Base-by-base conservation (phyloP, 2,888 invertebrate genomes). In the Tetragnatha montana region DNA sequence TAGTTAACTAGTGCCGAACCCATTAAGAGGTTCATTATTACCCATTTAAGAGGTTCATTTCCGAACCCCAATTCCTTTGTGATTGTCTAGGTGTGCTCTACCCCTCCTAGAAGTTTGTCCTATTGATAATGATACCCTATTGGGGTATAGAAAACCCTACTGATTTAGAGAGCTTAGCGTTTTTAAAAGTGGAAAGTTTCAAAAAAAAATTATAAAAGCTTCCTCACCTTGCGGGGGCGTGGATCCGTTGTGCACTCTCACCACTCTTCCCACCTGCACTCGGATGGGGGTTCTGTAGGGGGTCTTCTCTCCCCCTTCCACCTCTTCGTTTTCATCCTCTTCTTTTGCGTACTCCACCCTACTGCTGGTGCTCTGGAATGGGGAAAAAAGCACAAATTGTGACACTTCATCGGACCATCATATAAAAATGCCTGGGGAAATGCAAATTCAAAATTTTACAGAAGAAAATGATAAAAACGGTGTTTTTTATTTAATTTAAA, bases 201-300 rank as follows among this genome's bases (percentile, higher is more conserved):
- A 60, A 60, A 12, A 12, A 3, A 60, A 60, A 60, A 60, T 12
- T 60, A 60, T 2, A n/a, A 51, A 60, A 60, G 6, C 60, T 12
- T 14, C 8, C 60, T 60, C 51, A 88, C 87, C 76, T 82, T 76
- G n/a, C 12, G 60, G 47, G 21, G 74, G 74, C 17, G 60, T 21
- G 12, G 79, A 73, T 81, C 87, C 88, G 47, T 88, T 82, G 35
- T 87, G 89, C 8, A 90, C 85, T 10, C 91, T 50, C 7, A 88
- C 90, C 1, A 90, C 91, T 19, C 87, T 69, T 51, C 90, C 90
- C 1, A 83, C 87, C 74, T 90, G 90, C 14, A 88, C 88, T 49
- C 91, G 76, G 21, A 91, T 76, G 8, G 91, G 88, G 12, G 83
- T 83, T 6, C 87, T 74, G 68, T 91, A 78, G 76, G 90, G 81